Evolutionary conservation across 2,113 vertebrate species (phyloP).

Genomic region (Rhynchomys soricoides): DNA sequence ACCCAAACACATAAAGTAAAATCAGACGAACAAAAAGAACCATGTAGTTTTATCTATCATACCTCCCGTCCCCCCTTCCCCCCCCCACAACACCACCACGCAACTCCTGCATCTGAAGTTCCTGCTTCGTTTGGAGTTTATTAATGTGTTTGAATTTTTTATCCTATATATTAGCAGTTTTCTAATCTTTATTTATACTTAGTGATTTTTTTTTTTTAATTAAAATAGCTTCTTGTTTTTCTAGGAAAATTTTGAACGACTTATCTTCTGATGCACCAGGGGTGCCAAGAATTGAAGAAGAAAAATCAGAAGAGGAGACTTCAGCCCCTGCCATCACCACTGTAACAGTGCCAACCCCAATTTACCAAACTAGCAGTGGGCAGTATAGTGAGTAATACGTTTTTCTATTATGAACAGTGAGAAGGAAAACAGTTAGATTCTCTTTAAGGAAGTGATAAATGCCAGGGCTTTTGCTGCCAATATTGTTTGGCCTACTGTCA

Average conservation of each 20-base stretch:
- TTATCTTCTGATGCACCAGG: constrained; percentile 97
- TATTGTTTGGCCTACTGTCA: background rate
- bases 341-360: constrained; percentile 98
- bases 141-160: constrained; percentile 51
- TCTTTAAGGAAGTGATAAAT: constrained; percentile 53
- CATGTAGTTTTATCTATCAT: background rate
- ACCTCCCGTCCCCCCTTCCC: fast-evolving
- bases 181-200: constrained; percentile 64
- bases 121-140: constrained; percentile 28
- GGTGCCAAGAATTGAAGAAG: constrained; percentile 97
- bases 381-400: constrained; percentile 95
- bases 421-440: constrained; percentile 44
- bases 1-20: background rate
- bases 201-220: constrained; percentile 70
- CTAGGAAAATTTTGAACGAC: constrained; percentile 99
- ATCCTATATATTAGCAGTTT: constrained; percentile 40
- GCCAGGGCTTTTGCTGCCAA: background rate
- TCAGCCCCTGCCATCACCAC: constrained; percentile 95
- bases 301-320: constrained; percentile 98
- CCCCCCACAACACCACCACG: background rate
- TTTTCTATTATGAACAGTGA: constrained; percentile 79
- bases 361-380: constrained; percentile 99
- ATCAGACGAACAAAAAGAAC: background rate
- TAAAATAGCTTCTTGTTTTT: constrained; percentile 78
- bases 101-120: background rate